phyloP scores from a whole-genome alignment of 2,888 invertebrate genomes.

The Byasa hedistus region DNA sequence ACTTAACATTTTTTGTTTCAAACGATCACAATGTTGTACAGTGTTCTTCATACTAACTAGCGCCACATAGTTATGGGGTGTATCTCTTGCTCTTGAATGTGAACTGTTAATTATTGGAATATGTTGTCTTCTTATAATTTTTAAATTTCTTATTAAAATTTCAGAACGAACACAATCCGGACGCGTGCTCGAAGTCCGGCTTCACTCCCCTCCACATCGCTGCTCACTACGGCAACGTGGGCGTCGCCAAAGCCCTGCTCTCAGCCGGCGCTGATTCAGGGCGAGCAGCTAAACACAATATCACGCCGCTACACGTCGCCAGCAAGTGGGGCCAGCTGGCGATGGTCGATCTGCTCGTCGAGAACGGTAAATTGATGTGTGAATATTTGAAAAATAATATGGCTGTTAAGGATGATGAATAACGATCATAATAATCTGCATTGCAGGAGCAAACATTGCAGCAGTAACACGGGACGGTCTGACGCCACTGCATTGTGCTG shows the following conservation, averaged over 20 bases:
- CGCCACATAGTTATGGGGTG: too few species aligned
- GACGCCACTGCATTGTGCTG: conserved; percentile 98
- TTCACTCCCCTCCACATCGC: conserved; percentile 99
- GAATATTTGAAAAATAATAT: too few species aligned
- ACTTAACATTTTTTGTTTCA: too few species aligned
- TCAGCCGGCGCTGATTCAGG: conserved; percentile 97
- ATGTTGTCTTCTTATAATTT: neutral
- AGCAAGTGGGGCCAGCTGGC: conserved; percentile 99
- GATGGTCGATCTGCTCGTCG: conserved; percentile 93
- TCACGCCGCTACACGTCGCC: conserved; percentile 98
- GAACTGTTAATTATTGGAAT: too few species aligned
- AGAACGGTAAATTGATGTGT: conserved; percentile 75
- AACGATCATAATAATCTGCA: neutral
- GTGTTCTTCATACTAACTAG: too few species aligned
- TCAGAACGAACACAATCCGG: conserved; percentile 96
- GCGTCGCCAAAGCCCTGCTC: conserved; percentile 92
- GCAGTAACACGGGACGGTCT: conserved; percentile 96
- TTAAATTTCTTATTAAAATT: conserved; percentile 27
- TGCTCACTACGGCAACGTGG: conserved; percentile 98
- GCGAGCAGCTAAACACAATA: conserved; percentile 97
- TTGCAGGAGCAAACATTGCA: conserved; percentile 90
- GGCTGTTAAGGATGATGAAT: too few species aligned
- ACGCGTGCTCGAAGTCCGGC: conserved; percentile 97
- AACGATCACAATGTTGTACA: too few species aligned
- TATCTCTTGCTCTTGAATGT: too few species aligned